Evolutionary conservation across 2,113 vertebrate species (phyloP), one percentile per base, ranked within the genome.

Genomic region (Periophthalmodon schlosseri): DNA sequence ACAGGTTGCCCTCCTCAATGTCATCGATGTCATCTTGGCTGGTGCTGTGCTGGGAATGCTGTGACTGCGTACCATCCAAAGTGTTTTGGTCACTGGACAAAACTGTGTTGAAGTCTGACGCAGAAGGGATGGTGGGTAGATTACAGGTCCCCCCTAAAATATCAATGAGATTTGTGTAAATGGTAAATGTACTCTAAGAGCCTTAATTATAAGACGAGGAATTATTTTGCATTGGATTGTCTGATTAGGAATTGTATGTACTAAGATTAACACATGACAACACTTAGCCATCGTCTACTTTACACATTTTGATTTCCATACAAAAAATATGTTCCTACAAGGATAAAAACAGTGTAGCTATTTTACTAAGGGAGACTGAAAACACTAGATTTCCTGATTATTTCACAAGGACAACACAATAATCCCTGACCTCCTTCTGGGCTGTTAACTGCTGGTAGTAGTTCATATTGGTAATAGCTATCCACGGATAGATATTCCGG

Each of bases 11-110:
- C 80, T 98, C 97, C 84, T 98, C 97, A 0, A 96, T 93, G 49
- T 97, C 95, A 1, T 92, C 95, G 47, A 98, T 94, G 72, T 98
- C 97, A 21, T 99, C 97, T 89, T 99, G 96, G 80, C 98, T 99
- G 36, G 95, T 96, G 93, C 97, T 99, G 81, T 95, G 97, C 89
- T 99, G 97, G 0, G 97, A 99, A 78, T 95, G 96, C 88, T 97
- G 97, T 0, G 98, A 99, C 68, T 96, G 96, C 0, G 96, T 98
- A 56, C 96, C 96, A 39, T 99, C 98, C 89, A 99, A 88, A 0
- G 98, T 98, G 86, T 99, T 99, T 90, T 99, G 97, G 87, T 99
- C 97, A 47, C 98, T 99, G 23, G 97, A 99, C 60, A 98, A 84
- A 69, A 98, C 95, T 0, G 96, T 97, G 91, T 98, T 99, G 90